Evolutionary conservation across 2,797 vertebrate genomes (phyloP).

Genomic region (Buphagus erythrorhynchus): DNA sequence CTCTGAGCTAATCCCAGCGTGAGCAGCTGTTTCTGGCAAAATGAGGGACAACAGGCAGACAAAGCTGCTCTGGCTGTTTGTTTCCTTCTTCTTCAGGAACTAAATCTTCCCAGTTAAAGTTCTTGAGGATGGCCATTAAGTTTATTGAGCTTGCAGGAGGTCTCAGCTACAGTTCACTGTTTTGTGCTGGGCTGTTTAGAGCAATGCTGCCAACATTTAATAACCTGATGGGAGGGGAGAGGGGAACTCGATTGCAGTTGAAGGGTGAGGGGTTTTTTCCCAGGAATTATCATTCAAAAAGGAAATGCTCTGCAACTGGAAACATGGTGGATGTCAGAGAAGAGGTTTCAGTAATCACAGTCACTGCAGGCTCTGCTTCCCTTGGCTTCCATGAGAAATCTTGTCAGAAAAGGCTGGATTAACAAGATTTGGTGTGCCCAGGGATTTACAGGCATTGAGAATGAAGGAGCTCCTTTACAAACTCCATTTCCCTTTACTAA

Average conservation of each 20-base stretch:
- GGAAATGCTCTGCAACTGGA: neutral
- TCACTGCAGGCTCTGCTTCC: neutral
- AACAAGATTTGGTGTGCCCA: neutral
- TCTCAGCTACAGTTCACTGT: conserved; percentile 52
- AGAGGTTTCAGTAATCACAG: neutral
- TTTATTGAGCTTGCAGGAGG: conserved; percentile 52
- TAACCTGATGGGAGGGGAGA: neutral
- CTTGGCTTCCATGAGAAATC: neutral
- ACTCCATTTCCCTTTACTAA: neutral
- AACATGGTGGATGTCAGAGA: neutral
- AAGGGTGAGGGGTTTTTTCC: neutral
- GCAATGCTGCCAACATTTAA: conserved; percentile 1
- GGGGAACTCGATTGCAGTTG: neutral
- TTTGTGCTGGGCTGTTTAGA: conserved; percentile 31
- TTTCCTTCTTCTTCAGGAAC: neutral
- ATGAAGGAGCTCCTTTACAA: neutral
- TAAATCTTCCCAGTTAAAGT: conserved; percentile 62
- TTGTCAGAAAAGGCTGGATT: neutral
- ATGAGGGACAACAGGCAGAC: conserved; percentile 34
- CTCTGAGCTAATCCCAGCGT: conserved; percentile 29
- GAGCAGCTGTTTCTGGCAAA: conserved; percentile 58
- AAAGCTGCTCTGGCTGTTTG: neutral
- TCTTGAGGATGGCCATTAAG: conserved; percentile 51
- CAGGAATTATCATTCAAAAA: neutral
- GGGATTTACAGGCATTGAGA: neutral